phyloP scores from a whole-genome alignment of 2,888 invertebrate genomes.

The Ptilodon capucinus region DNA sequence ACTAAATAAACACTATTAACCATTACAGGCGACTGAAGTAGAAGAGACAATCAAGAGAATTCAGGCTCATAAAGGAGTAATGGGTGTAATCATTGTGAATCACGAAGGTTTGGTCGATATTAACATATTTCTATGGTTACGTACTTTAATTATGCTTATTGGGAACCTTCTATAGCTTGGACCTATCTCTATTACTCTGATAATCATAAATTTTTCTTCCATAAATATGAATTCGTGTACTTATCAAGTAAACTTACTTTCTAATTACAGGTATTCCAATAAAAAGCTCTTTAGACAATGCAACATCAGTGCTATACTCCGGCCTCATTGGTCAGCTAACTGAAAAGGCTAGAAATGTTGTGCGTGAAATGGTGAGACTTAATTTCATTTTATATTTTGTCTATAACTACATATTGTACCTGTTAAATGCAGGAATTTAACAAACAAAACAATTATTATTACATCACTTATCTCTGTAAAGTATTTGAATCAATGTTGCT shows the following conservation, averaged over 20 bases:
- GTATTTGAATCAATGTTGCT: no score
- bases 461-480: no score
- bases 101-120: constrained; percentile 91
- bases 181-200: constrained; percentile 10
- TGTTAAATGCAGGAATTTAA: no score
- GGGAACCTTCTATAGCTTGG: not conserved
- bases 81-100: constrained; percentile 98
- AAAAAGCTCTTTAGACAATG: constrained; percentile 96
- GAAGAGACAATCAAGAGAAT: constrained; percentile 99
- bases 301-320: constrained; percentile 97
- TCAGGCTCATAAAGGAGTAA: constrained; percentile 98
- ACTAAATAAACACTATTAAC: constrained; percentile 6
- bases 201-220: not conserved
- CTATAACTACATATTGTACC: no score
- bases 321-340: constrained; percentile 95
- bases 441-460: no score
- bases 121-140: constrained; percentile 41
- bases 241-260: constrained; percentile 14
- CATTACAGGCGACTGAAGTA: constrained; percentile 89
- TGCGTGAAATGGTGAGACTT: constrained; percentile 89
- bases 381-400: not conserved
- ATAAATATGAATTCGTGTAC: not conserved
- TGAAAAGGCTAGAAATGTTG: constrained; percentile 96
- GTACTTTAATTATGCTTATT: constrained; percentile 7
- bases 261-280: constrained; percentile 89